Percentiles rank a stretch among this genome's conserved stretches.
Conservation (phyloP, 2,113 vertebrate species). For the Phylloscopus trochilus region DNA sequence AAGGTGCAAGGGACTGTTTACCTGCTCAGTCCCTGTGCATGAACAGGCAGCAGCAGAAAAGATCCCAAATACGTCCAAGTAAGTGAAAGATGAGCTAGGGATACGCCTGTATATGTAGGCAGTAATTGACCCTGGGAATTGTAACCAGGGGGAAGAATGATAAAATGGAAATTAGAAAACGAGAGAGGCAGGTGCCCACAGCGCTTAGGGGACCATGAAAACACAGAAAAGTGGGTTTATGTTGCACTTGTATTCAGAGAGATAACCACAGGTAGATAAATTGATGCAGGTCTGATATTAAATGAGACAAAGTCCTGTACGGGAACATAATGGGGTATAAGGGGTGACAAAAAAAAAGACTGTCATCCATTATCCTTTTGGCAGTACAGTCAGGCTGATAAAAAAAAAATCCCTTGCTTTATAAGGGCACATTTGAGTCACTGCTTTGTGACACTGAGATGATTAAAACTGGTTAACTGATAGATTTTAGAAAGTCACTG, state of each 20-base stretch:
- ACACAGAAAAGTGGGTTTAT: background rate
- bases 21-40: background rate
- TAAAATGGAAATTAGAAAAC: background rate
- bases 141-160: background rate
- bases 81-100: background rate
- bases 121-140: background rate
- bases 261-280: background rate
- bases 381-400: background rate
- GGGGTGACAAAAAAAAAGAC: background rate
- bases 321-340: background rate
- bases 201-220: background rate
- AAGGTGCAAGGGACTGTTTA: background rate
- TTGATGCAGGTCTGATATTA: background rate
- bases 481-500: background rate
- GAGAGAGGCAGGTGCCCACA: background rate
- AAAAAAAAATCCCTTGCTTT: background rate
- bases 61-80: background rate
- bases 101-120: fast-evolving
- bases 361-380: background rate
- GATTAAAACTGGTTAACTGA: background rate
- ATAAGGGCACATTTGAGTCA: background rate
- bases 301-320: background rate
- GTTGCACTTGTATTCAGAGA: background rate
- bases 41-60: background rate
- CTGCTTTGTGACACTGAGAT: background rate